Evolutionary conservation across 1,140 invertebrate genomes (phyloP).

Genomic region (Listronotus oregonensis): DNA sequence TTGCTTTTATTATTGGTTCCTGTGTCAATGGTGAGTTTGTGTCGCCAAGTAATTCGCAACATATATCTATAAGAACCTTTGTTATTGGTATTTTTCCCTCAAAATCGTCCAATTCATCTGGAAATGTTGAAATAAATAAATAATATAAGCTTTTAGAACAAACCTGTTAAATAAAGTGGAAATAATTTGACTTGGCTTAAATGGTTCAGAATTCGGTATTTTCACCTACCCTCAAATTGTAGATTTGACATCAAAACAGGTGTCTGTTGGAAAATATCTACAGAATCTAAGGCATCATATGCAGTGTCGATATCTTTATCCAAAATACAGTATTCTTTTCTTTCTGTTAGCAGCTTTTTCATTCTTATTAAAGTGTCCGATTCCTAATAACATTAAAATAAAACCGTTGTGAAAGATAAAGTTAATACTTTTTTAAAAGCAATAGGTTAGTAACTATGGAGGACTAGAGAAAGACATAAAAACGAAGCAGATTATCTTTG

Average conservation of each 20-base stretch:
- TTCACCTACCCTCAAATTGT: constrained; percentile 39
- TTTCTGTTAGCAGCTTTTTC: constrained; percentile 49
- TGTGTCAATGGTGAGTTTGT: constrained; percentile 46
- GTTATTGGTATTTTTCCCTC: constrained; percentile 50
- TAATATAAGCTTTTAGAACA: no score
- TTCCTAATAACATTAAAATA: constrained; percentile 32
- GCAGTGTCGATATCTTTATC: constrained; percentile 50
- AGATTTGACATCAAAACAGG: constrained; percentile 34
- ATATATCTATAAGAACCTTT: constrained; percentile 48
- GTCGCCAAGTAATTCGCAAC: constrained; percentile 51
- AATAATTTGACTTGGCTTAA: neutral
- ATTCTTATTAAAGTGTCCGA: constrained; percentile 42
- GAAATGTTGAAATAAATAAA: constrained; percentile 9
- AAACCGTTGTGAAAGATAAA: no score
- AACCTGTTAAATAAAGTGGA: no score
- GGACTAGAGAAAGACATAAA: no score
- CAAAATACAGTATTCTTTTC: constrained; percentile 51
- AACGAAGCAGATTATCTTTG: no score
- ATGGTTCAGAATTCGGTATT: neutral
- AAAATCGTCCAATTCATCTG: constrained; percentile 54
- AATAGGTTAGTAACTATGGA: no score
- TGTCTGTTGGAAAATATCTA: constrained; percentile 41
- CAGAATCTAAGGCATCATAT: constrained; percentile 53
- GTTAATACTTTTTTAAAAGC: no score
- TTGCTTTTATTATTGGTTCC: constrained; percentile 50